Conservation (phyloP, 2,113 vertebrate species). For the Alethe castanea region DNA sequence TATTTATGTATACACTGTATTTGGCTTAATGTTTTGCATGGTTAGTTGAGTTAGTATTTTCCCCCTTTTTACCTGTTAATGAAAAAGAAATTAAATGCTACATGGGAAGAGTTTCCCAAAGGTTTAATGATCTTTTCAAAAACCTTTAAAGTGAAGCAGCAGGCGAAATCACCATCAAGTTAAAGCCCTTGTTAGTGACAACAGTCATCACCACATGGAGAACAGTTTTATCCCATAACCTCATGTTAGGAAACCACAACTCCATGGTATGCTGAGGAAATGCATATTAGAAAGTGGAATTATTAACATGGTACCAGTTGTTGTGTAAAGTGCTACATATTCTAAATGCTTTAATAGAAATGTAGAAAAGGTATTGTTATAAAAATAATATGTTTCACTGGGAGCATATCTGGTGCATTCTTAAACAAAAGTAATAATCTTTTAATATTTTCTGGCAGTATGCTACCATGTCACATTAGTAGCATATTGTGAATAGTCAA, state of each 20-base stretch:
- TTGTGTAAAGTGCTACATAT: not conserved
- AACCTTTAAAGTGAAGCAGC: slow-evolving; percentile 60
- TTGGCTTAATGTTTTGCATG: slow-evolving; percentile 19
- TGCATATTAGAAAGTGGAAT: slow-evolving; percentile 6
- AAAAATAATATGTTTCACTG: slow-evolving; percentile 27
- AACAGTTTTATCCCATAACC: slow-evolving; percentile 51
- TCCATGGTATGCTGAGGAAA: slow-evolving; percentile 51
- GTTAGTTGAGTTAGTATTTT: slow-evolving; percentile 48
- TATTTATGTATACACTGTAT: not conserved
- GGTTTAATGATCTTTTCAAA: slow-evolving; percentile 57
- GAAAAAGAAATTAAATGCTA: slow-evolving; percentile 45
- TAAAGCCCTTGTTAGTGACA: slow-evolving; percentile 53
- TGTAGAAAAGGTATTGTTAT: not conserved
- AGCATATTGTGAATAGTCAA: slow-evolving; percentile 76
- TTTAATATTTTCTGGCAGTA: slow-evolving; percentile 70
- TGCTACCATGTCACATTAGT: slow-evolving; percentile 45
- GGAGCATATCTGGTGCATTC: slow-evolving; percentile 45
- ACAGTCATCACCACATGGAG: slow-evolving; percentile 57
- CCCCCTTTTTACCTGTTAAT: slow-evolving; percentile 29
- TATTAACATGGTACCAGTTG: not conserved
- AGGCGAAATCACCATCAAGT: slow-evolving; percentile 69
- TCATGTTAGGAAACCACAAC: slow-evolving; percentile 54
- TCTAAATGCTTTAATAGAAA: slow-evolving; percentile 18
- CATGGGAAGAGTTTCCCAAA: slow-evolving; percentile 41
- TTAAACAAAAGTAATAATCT: slow-evolving; percentile 71